A percentile compares a stretch with the other conserved stretches of the same genome.
Conservation (phyloP, 2,888 invertebrate species). For the Aspidiotus rigidus region DNA sequence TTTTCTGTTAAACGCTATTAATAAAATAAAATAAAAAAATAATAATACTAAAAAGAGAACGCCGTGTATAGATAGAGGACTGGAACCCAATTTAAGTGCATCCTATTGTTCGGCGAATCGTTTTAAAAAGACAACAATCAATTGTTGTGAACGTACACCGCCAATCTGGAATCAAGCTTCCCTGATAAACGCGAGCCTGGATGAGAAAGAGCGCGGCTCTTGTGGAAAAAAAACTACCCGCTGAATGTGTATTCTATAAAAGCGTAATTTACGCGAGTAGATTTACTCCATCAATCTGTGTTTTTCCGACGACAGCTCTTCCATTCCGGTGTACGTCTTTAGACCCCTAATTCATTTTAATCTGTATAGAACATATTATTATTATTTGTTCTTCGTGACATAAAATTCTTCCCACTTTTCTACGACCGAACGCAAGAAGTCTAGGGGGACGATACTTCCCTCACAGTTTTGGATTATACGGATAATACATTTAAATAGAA, state of each 20-base stretch:
- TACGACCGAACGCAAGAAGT: no score
- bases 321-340: background rate
- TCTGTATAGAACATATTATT: no score
- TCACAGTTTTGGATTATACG: no score
- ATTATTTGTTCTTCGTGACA: no score
- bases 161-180: background rate
- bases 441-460: no score
- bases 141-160: conserved; percentile 25
- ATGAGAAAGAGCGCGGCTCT: conserved; percentile 11
- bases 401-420: no score
- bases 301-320: conserved; percentile 1
- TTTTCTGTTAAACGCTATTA: conserved; percentile 29
- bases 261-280: conserved; percentile 17
- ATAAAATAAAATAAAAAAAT: conserved; percentile 32
- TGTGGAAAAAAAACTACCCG: conserved; percentile 23
- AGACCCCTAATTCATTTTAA: no score
- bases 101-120: conserved; percentile 31
- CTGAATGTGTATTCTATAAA: conserved; percentile 23
- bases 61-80: conserved; percentile 11
- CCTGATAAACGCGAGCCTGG: background rate
- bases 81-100: conserved; percentile 33
- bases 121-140: conserved; percentile 32
- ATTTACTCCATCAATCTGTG: background rate
- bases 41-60: conserved; percentile 20
- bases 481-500: no score